These are phyloP conservation scores for Gallinago media DNA, from an alignment of 2,113 vertebrate species.

Conservation along the genomic window DNA sequence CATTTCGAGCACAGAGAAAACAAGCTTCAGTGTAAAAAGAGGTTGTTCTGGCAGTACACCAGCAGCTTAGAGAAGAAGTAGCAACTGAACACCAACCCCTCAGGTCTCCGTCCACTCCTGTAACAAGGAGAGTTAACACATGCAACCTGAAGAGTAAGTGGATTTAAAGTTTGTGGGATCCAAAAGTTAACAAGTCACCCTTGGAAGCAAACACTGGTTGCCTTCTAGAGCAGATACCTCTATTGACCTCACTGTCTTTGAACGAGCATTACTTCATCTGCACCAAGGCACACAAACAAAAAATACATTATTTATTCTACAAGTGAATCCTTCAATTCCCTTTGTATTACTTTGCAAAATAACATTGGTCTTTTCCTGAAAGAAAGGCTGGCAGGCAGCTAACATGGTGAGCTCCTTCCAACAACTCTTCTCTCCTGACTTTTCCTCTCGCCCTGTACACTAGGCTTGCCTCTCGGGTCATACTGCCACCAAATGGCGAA, in stretches of 20 bases:
- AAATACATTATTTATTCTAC: not conserved
- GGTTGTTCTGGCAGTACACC: fast-evolving
- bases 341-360: not conserved
- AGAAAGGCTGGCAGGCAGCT: not conserved
- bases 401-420: not conserved
- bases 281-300: not conserved
- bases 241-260: not conserved
- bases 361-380: not conserved
- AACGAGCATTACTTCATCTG: not conserved
- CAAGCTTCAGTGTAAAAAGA: not conserved
- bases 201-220: not conserved
- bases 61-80: not conserved
- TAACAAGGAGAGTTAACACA: fast-evolving
- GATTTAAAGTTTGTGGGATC: not conserved
- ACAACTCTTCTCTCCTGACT: not conserved
- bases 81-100: not conserved
- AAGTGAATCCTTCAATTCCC: not conserved
- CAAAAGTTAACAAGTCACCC: not conserved
- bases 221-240: not conserved
- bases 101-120: not conserved
- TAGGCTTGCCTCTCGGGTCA: not conserved
- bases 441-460: not conserved
- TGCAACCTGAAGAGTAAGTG: not conserved
- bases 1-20: not conserved
- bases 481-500: not conserved